Evolutionary conservation across 2,113 vertebrate genomes (phyloP), one percentile per base, ranked within the genome.

Genomic region (Seriola dumerili): DNA sequence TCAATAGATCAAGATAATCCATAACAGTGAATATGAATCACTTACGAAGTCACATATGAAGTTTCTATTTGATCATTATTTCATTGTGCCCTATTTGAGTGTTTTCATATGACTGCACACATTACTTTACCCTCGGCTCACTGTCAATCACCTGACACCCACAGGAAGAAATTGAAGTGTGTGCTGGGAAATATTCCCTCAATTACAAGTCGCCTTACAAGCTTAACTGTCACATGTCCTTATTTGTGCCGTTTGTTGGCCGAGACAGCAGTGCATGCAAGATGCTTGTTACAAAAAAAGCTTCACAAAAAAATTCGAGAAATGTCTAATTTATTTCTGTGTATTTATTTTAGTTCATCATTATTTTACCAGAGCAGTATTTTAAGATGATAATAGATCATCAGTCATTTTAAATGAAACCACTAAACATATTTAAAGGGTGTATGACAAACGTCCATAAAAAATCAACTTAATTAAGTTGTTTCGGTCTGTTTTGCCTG

Each of bases 1-100:
- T 89, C 58, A 78, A 76, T 73, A 87, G 82, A 89, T 87, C n/a
- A 78, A 77, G 75, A 90, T 87, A 89, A 86, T 89, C 88, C 83
- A 78, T 46, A 72, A 50, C 78, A 55, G 54, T 44, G 64, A 83
- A 59, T 70, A 40, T 62, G 80, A 90, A 77, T 73, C 1, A 2
- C 23, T 85, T 50, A 85, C 87, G 52, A 72, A 71, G 64, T 83
- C 40, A 42, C 8, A 42, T 42, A 42, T 42, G 40, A 42, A 42
- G 40, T 80, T 83, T n/a, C 69, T 66, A 29, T 86, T 86, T 88
- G 68, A 89, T 86, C 72, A 44, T 86, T 80, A 40, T 77, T 88
- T 91, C 59, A 88, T 85, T 86, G 75, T 72, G 81, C 50, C 85
- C 78, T 21, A 77, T 40, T 88, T 82, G 40, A 72, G 72, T 75